Evolutionary conservation across 2,888 invertebrate genomes (phyloP).

Genomic region (Callimorpha dominula): DNA sequence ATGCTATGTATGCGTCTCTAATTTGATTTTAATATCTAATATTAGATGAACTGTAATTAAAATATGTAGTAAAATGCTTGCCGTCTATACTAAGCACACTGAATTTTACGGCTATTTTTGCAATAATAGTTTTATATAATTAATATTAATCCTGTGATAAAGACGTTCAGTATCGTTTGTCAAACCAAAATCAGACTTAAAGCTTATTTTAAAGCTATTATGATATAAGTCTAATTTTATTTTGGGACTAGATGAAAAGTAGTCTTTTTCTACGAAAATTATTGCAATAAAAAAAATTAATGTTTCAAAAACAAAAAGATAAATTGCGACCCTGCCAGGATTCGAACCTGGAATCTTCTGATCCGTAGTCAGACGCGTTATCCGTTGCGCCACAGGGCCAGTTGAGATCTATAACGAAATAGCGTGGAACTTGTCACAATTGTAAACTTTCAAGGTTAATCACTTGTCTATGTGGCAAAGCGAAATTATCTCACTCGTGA

Average conservation of each 20-base stretch:
- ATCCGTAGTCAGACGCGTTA: constrained; percentile 91
- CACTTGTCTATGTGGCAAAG: constrained; percentile 1
- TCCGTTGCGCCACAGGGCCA: constrained; percentile 89
- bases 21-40: no score
- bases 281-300: not conserved
- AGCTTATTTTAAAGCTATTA: no score
- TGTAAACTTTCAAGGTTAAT: constrained; percentile 17
- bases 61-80: no score
- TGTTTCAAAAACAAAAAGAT: constrained; percentile 25
- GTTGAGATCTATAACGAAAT: constrained; percentile 23
- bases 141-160: not conserved
- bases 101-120: not conserved
- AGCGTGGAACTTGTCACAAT: constrained; percentile 5
- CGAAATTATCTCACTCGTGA: not conserved
- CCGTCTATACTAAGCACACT: no score
- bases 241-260: not conserved
- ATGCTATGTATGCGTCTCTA: no score
- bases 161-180: not conserved
- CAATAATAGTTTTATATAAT: not conserved
- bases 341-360: constrained; percentile 91
- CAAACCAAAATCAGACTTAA: not conserved
- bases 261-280: not conserved
- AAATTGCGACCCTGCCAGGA: constrained; percentile 86
- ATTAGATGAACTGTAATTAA: no score
- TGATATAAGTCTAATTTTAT: not conserved